Percentiles rank a stretch among this genome's conserved stretches.
Conservation (phyloP, 2,113 vertebrate species). For the Grallaria varia region DNA sequence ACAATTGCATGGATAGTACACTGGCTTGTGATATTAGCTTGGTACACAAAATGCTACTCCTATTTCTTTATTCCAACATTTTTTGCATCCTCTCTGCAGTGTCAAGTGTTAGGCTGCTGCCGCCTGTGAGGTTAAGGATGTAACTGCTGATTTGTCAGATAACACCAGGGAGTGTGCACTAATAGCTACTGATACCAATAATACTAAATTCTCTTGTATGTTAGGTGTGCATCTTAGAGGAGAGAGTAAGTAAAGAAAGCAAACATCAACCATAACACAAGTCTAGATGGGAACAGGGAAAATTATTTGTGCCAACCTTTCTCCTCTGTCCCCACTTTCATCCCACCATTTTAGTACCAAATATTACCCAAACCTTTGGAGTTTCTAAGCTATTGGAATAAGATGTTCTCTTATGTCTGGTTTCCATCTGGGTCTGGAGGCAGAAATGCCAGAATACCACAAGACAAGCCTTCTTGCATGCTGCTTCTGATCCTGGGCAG, state of each 20-base stretch:
- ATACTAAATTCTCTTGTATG: background rate
- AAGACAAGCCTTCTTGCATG: background rate
- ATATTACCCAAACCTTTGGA: background rate
- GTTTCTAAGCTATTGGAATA: background rate
- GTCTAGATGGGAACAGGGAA: background rate
- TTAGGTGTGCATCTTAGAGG: background rate
- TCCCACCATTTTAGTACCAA: background rate
- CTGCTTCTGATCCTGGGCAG: background rate
- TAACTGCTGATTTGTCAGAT: background rate
- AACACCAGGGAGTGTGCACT: background rate
- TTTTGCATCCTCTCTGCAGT: background rate
- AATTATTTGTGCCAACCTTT: background rate
- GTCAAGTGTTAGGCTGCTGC: background rate
- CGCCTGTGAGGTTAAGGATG: background rate
- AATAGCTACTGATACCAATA: background rate
- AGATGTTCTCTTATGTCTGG: constrained; percentile 1
- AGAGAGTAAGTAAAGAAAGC: background rate
- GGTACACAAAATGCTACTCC: background rate
- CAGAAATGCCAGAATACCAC: constrained; percentile 20
- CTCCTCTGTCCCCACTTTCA: background rate
- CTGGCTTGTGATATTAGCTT: background rate
- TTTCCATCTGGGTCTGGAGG: constrained; percentile 15
- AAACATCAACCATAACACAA: background rate
- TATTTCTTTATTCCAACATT: background rate
- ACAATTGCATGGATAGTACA: background rate